A percentile compares a stretch with the other conserved stretches of the same genome.
Conservation (phyloP, 1,140 invertebrate species). For the Contarinia nasturtii region DNA sequence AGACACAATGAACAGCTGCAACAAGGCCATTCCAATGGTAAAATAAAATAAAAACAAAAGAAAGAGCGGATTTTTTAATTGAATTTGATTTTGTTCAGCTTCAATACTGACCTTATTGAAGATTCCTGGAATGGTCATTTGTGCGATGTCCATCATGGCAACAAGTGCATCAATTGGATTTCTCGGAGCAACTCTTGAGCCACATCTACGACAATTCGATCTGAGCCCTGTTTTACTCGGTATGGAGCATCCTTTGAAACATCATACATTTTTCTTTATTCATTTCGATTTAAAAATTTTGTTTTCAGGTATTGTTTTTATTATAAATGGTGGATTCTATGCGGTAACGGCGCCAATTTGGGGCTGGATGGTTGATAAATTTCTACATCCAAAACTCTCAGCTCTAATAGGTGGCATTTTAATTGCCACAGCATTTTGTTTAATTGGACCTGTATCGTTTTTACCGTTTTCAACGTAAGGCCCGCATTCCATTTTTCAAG, state of each 20-base stretch:
- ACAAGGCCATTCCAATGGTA: background rate
- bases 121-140: constrained; percentile 47
- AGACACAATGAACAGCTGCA: constrained; percentile 18
- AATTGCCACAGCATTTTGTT: constrained; percentile 41
- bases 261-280: no score
- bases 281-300: constrained; percentile 23
- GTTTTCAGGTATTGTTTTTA: constrained; percentile 64
- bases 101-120: constrained; percentile 39
- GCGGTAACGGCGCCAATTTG: constrained; percentile 60
- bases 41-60: background rate
- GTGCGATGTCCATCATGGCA: constrained; percentile 45
- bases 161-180: constrained; percentile 68
- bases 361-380: constrained; percentile 60
- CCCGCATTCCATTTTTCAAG: no score
- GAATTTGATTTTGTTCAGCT: constrained; percentile 23
- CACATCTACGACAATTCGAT: constrained; percentile 46
- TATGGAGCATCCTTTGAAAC: background rate
- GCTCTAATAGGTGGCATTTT: constrained; percentile 45
- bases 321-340: constrained; percentile 72
- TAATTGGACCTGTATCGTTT: constrained; percentile 59
- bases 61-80: background rate
- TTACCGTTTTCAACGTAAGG: constrained; percentile 39
- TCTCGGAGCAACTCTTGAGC: constrained; percentile 60
- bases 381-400: constrained; percentile 40
- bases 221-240: constrained; percentile 2